Conservation (phyloP, 2,888 invertebrate species). For the Plagiodera versicolora region DNA sequence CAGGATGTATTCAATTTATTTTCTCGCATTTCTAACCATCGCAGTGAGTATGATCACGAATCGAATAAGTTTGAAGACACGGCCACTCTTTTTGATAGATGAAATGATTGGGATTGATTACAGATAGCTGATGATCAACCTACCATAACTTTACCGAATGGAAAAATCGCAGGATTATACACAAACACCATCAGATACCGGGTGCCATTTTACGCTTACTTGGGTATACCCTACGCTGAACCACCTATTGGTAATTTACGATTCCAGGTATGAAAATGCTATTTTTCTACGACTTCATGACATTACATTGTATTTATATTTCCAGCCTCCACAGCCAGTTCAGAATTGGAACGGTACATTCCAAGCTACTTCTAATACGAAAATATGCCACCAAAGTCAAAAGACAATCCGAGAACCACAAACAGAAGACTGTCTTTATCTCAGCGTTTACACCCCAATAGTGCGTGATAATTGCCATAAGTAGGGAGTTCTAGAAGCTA, state of each 20-base stretch:
- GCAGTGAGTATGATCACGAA: too few relatives aligned
- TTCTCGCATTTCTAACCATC: too few relatives aligned
- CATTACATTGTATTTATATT: too few relatives aligned
- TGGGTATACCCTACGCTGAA: slow-evolving; percentile 17
- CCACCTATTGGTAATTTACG: slow-evolving; percentile 18
- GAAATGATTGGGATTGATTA: too few relatives aligned
- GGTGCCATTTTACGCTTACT: slow-evolving; percentile 9
- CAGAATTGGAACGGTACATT: slow-evolving; percentile 13
- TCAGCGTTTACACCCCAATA: slow-evolving; percentile 17
- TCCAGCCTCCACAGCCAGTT: slow-evolving; percentile 18
- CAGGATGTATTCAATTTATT: too few relatives aligned
- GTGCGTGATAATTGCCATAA: neutral
- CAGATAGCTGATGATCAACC: slow-evolving; percentile 12
- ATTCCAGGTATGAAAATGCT: slow-evolving; percentile 10
- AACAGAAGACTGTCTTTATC: slow-evolving; percentile 16
- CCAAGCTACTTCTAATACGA: slow-evolving; percentile 12
- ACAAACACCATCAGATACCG: neutral
- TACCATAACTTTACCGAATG: slow-evolving; percentile 12
- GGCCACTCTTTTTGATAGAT: too few relatives aligned
- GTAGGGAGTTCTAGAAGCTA: too few relatives aligned
- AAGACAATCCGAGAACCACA: slow-evolving; percentile 11
- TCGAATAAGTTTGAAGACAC: too few relatives aligned
- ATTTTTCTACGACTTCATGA: neutral
- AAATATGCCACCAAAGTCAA: slow-evolving; percentile 18
- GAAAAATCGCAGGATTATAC: slow-evolving; percentile 11